A percentile compares a stretch with the other conserved stretches of the same genome.
These are phyloP conservation scores for Leucoraja erinaceus DNA, from an alignment of 2,113 vertebrate genomes.

Conservation along the genomic window DNA sequence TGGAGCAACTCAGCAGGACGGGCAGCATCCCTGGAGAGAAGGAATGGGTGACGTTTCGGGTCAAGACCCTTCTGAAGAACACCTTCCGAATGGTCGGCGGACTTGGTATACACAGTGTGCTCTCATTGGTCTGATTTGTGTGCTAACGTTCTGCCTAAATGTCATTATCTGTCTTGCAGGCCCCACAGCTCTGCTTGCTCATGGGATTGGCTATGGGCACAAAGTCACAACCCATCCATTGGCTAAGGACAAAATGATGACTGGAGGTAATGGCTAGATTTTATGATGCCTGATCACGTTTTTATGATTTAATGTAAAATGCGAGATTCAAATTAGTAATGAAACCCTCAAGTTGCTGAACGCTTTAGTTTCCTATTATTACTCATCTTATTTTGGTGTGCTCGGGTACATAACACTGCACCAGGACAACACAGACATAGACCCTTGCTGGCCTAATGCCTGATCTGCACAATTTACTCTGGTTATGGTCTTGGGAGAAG, in stretches of 20 bases:
- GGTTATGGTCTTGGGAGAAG: too few species aligned
- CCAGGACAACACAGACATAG: neutral
- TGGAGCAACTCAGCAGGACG: too few species aligned
- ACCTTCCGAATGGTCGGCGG: too few species aligned
- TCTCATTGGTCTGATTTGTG: neutral
- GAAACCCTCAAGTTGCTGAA: neutral
- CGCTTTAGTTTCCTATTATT: neutral
- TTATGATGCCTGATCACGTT: neutral
- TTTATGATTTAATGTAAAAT: neutral
- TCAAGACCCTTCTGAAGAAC: too few species aligned
- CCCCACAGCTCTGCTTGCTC: constrained; percentile 87
- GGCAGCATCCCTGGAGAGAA: too few species aligned
- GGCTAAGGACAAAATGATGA: constrained; percentile 96
- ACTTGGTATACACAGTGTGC: too few species aligned
- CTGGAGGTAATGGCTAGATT: constrained; percentile 64
- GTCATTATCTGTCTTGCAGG: constrained; percentile 56
- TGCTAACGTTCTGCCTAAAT: neutral
- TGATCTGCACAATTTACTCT: neutral
- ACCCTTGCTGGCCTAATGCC: neutral
- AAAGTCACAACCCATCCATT: constrained; percentile 88
- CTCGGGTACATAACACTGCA: neutral
- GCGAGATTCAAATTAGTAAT: neutral
- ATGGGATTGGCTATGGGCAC: constrained; percentile 84
- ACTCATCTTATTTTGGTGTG: neutral
- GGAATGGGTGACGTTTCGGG: too few species aligned